Conservation (phyloP, 2,113 vertebrate species). For the Hippocampus abdominalis region DNA sequence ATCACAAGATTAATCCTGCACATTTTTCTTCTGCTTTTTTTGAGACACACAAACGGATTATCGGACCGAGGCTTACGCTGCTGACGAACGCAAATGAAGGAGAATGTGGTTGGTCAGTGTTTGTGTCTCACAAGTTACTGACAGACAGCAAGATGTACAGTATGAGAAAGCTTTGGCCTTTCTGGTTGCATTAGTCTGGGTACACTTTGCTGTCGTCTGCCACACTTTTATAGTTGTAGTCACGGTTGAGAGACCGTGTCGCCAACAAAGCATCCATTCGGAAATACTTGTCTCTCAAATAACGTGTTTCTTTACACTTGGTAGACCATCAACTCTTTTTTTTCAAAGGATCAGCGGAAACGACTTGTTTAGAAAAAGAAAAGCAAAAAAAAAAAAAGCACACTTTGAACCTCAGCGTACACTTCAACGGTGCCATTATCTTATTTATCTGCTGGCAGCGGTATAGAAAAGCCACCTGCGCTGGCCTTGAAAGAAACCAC, state of each 20-base stretch:
- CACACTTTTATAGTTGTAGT: neutral
- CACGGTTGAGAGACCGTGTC: neutral
- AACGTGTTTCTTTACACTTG: conserved; percentile 10
- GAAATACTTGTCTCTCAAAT: neutral
- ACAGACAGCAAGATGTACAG: too few relatives aligned
- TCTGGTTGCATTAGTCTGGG: too few relatives aligned
- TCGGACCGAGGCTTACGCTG: too few relatives aligned
- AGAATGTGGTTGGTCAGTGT: too few relatives aligned
- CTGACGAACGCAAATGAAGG: too few relatives aligned
- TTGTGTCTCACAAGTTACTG: too few relatives aligned
- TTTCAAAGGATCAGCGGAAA: conserved; percentile 42
- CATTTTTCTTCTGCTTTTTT: too few relatives aligned
- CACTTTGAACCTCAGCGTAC: conserved; percentile 51
- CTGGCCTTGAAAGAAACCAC: conserved; percentile 60
- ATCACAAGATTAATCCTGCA: too few relatives aligned
- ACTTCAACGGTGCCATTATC: conserved; percentile 57
- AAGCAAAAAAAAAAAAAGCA: neutral
- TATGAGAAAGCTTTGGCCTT: too few relatives aligned
- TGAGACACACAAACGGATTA: too few relatives aligned
- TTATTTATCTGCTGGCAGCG: conserved; percentile 44
- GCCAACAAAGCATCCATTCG: neutral
- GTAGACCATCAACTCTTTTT: conserved; percentile 27
- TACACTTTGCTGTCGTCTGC: too few relatives aligned
- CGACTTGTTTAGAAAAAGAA: conserved; percentile 22
- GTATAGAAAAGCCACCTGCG: conserved; percentile 55